Evolutionary conservation across 2,888 invertebrate species (phyloP), one percentile per base, ranked within the genome.

Genomic region (Choristoneura rosaceana): DNA sequence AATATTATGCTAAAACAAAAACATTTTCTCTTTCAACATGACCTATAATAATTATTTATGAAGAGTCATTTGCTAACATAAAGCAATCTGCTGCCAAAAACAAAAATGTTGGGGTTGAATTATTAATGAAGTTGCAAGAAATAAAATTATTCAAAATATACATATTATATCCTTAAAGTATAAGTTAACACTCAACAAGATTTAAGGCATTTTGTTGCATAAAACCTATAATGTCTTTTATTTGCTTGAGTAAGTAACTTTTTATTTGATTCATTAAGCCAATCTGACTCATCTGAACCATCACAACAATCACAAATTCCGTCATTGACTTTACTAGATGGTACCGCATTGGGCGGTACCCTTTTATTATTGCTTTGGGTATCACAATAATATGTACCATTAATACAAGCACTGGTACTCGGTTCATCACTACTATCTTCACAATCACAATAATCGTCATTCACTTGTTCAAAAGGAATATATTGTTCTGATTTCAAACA

Each of bases 281-380:
- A 97, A 55, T 55, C 25, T 10, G 55, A 55, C 88, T 98, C 98
- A 89, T 98, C 98, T 61, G 97, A 97, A n/a, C 98, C 98, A 91
- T 98, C 98, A 88, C 98, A 98, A 83, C 98, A 98, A 89, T 98
- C 98, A 94, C 99, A 99, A 77, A 99, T 96, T 8, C 98, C 98
- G 95, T 99, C 99, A 90, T 99, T 98, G 0, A 99, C 97, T 84
- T 97, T 95, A 76, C 96, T 96, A 1, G 98, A 97, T 10, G 97
- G 96, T 78, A 95, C 87, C 76, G 77, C 79, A 58, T 88, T 87
- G 68, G 80, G 94, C 90, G 79, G 90, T 85, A 92, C 79, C 2
- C 83, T 76, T 73, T 86, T 90, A 43, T 81, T 86, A 25, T 81
- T 81, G 68, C 80, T 81, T 95, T 98, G 89, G 83, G 91, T 87